Conservation (phyloP, 2,797 vertebrate genomes). For the Coluber constrictor region DNA sequence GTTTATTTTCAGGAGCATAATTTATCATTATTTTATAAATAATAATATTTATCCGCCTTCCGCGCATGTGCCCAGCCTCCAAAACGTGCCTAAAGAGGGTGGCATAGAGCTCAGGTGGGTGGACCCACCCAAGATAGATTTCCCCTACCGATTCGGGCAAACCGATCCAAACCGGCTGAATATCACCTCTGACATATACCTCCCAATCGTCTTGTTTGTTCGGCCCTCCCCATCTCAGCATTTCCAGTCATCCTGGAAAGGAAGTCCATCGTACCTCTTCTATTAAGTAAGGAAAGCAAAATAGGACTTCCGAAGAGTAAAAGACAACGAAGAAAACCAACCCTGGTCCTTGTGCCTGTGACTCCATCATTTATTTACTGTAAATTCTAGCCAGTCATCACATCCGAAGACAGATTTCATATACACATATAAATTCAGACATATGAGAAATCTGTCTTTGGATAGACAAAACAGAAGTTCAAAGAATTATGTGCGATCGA, state of each 20-base stretch:
- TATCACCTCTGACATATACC: too few relatives aligned
- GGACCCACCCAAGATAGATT: too few relatives aligned
- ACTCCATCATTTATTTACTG: neutral
- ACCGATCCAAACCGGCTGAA: too few relatives aligned
- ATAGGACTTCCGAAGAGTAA: too few relatives aligned
- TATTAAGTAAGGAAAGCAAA: neutral
- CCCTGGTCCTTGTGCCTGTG: fast-evolving
- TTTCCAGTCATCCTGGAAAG: neutral
- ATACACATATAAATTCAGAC: neutral
- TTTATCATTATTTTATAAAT: too few relatives aligned
- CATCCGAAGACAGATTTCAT: neutral
- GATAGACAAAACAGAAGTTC: neutral
- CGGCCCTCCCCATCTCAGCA: neutral
- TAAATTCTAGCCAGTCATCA: neutral
- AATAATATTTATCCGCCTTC: too few relatives aligned
- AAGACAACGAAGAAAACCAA: neutral
- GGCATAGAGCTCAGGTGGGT: too few relatives aligned
- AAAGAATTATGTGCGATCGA: neutral
- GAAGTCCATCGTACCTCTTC: neutral
- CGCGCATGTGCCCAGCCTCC: too few relatives aligned
- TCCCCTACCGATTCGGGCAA: too few relatives aligned
- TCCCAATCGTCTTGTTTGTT: neutral
- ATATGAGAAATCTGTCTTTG: neutral
- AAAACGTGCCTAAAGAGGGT: too few relatives aligned
- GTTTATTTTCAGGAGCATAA: neutral